phyloP scores from a whole-genome alignment of 2,797 vertebrate genomes.

The Podargus strigoides region DNA sequence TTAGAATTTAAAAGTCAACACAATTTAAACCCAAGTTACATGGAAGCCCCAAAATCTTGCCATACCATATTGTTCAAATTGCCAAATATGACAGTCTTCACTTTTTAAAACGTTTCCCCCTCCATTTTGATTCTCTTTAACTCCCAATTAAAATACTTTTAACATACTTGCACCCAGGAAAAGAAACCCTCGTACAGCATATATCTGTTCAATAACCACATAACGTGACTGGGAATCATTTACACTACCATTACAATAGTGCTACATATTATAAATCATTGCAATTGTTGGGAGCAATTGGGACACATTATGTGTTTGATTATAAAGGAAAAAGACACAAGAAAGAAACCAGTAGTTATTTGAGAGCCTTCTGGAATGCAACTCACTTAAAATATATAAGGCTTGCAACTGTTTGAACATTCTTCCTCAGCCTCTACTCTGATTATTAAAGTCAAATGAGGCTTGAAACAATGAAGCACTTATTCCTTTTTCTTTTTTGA shows the following conservation, averaged over 20 bases:
- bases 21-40: background rate
- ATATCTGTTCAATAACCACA: background rate
- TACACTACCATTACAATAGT: background rate
- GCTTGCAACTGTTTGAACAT: conserved; percentile 12
- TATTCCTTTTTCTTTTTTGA: conserved; percentile 11
- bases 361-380: conserved; percentile 19
- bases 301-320: background rate
- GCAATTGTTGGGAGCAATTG: background rate
- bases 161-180: background rate
- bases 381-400: background rate
- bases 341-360: background rate
- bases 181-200: background rate
- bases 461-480: conserved; percentile 44
- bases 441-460: conserved; percentile 2
- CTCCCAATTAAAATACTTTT: background rate
- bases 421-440: conserved; percentile 40
- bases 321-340: background rate
- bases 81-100: background rate
- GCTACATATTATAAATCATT: background rate
- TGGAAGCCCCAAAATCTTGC: background rate
- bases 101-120: background rate
- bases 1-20: background rate
- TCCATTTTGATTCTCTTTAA: background rate
- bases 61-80: background rate
- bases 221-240: background rate